Evolutionary conservation across 2,113 vertebrate species (phyloP).

Genomic region (Mormoops blainvillei): DNA sequence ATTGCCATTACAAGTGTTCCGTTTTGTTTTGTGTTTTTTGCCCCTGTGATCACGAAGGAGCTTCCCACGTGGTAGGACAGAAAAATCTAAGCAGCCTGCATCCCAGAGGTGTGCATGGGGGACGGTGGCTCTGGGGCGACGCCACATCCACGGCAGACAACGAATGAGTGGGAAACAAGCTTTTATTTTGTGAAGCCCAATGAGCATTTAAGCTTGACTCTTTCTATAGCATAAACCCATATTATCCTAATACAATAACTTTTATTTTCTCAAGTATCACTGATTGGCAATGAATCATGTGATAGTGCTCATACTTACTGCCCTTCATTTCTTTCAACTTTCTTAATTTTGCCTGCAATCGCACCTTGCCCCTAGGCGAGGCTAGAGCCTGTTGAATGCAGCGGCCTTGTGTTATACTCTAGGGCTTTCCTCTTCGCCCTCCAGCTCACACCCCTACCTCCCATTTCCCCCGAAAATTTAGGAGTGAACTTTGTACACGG

Average conservation of each 20-base stretch:
- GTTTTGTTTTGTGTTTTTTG: not conserved
- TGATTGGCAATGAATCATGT: not conserved
- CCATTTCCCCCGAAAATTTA: not conserved
- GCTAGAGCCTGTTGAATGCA: not conserved
- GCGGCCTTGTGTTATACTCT: not conserved
- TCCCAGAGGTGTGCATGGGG: accelerated
- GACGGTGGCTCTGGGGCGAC: not conserved
- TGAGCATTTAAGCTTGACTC: not conserved
- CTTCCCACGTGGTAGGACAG: not conserved
- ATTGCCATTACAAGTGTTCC: not conserved
- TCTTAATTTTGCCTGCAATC: not conserved
- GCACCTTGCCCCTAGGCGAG: not conserved
- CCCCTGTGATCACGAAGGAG: not conserved
- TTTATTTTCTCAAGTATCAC: not conserved
- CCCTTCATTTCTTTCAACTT: not conserved
- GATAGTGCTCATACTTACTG: not conserved
- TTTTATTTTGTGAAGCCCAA: not conserved
- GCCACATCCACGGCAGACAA: accelerated
- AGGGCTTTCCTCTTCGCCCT: not conserved
- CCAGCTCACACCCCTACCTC: not conserved
- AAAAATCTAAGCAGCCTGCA: not conserved
- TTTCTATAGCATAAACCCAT: not conserved
- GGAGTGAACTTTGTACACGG: not conserved
- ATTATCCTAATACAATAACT: not conserved
- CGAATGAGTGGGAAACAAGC: not conserved